A percentile compares a stretch with the other conserved stretches of the same genome.
These are phyloP conservation scores for Sebastes cheni DNA, from an alignment of 2,797 vertebrate species.

Conservation along the genomic window DNA sequence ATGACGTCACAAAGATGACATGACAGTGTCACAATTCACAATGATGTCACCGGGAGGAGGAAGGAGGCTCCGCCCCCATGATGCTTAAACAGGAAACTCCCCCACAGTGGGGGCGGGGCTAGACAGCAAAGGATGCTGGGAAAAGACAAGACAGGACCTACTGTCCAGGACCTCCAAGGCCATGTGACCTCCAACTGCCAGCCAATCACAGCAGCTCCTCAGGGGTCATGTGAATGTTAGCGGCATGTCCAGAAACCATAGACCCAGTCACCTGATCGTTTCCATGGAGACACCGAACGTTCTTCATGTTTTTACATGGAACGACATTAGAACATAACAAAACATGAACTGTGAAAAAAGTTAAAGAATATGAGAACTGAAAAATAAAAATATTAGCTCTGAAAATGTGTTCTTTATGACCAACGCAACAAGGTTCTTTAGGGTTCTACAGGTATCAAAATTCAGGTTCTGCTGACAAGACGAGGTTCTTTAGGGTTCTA, in stretches of 20 bases:
- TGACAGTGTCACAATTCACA: constrained; percentile 1
- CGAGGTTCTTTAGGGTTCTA: background rate
- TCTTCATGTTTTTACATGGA: constrained; percentile 58
- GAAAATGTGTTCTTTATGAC: background rate
- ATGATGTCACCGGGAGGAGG: constrained; percentile 65
- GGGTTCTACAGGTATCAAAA: background rate
- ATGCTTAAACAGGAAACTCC: background rate
- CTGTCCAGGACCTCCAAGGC: background rate
- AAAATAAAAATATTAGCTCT: constrained; percentile 74
- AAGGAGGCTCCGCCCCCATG: constrained; percentile 60
- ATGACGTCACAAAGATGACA: constrained; percentile 72
- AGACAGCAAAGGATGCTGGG: constrained; percentile 29
- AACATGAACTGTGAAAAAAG: constrained; percentile 81
- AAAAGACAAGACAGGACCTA: background rate
- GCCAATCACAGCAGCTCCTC: constrained; percentile 53
- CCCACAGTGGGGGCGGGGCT: background rate
- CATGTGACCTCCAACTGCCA: constrained; percentile 25
- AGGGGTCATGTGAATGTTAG: constrained; percentile 32
- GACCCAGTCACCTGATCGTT: constrained; percentile 22
- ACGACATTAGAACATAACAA: constrained; percentile 46
- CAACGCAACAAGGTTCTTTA: background rate
- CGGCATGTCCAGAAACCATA: constrained; percentile 18
- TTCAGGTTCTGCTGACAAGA: background rate
- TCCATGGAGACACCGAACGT: constrained; percentile 48
- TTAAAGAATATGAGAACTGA: constrained; percentile 77